Evolutionary conservation across 2,113 vertebrate species (phyloP).

Genomic region (Trematomus loennbergii): DNA sequence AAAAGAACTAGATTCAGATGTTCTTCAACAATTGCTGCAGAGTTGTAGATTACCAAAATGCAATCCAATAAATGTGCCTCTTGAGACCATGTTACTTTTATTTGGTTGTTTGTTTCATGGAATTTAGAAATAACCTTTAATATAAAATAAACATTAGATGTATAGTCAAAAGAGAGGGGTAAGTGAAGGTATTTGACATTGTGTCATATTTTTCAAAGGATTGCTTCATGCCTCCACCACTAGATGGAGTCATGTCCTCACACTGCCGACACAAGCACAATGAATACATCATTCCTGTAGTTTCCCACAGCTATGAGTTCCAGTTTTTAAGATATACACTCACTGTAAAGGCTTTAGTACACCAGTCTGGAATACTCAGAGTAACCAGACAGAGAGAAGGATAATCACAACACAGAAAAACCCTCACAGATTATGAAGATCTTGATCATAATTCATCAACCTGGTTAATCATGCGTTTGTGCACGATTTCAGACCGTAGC

Average conservation of each 20-base stretch:
- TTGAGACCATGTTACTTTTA: too few species aligned
- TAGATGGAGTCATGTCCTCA: slow-evolving; percentile 73
- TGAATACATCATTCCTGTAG: slow-evolving; percentile 32
- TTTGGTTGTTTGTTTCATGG: too few species aligned
- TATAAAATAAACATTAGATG: slow-evolving; percentile 1
- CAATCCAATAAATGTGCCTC: not conserved
- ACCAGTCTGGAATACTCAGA: not conserved
- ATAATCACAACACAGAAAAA: slow-evolving; percentile 6
- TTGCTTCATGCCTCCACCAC: slow-evolving; percentile 52
- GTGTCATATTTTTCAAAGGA: not conserved
- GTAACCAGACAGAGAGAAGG: not conserved
- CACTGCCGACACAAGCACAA: slow-evolving; percentile 37
- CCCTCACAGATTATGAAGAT: not conserved
- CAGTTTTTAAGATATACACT: not conserved
- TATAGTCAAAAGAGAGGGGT: not conserved
- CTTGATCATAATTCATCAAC: slow-evolving; percentile 17
- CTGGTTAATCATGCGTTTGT: slow-evolving; percentile 9
- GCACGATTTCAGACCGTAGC: slow-evolving; percentile 36
- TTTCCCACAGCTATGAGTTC: slow-evolving; percentile 8
- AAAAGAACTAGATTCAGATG: not conserved
- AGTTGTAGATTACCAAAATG: not conserved
- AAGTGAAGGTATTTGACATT: not conserved
- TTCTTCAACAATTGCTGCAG: not conserved
- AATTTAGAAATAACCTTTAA: not conserved
- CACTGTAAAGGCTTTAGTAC: not conserved